phyloP scores from a whole-genome alignment of 2,113 vertebrate genomes.

The Notechis scutatus region DNA sequence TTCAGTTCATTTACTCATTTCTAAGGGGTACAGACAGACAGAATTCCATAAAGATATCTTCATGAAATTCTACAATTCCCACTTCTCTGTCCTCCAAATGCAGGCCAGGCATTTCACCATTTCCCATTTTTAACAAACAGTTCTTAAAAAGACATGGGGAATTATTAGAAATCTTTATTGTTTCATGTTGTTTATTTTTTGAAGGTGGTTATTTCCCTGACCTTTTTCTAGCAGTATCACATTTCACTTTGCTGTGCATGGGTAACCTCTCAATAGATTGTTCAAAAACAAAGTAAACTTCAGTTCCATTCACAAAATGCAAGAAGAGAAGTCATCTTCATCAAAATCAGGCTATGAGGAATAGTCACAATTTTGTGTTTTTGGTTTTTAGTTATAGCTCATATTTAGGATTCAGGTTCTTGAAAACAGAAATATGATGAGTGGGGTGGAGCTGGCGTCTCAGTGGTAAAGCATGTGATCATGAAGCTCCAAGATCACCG shows the following conservation, averaged over 20 bases:
- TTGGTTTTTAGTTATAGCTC: not conserved
- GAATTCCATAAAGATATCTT: not conserved
- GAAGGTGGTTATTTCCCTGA: not conserved
- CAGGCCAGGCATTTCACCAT: not conserved
- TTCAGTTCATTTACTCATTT: not conserved
- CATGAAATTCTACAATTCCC: not conserved
- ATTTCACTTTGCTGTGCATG: not conserved
- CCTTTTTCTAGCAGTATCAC: not conserved
- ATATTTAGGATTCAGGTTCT: not conserved
- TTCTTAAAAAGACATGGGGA: not conserved
- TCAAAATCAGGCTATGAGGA: not conserved
- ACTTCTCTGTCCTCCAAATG: not conserved
- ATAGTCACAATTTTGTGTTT: not conserved
- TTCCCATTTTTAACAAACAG: not conserved
- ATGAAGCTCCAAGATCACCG: too few species aligned
- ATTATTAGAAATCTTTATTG: not conserved
- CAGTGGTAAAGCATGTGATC: too few species aligned
- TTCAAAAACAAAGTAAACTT: not conserved
- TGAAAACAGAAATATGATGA: not conserved
- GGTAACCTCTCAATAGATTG: not conserved
- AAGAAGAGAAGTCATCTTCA: not conserved
- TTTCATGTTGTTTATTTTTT: not conserved
- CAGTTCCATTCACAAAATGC: not conserved
- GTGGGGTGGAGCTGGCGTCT: too few species aligned
- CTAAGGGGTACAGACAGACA: not conserved